Evolutionary conservation across 2,888 invertebrate genomes (phyloP).

Genomic region (Stictocephala bisonia): DNA sequence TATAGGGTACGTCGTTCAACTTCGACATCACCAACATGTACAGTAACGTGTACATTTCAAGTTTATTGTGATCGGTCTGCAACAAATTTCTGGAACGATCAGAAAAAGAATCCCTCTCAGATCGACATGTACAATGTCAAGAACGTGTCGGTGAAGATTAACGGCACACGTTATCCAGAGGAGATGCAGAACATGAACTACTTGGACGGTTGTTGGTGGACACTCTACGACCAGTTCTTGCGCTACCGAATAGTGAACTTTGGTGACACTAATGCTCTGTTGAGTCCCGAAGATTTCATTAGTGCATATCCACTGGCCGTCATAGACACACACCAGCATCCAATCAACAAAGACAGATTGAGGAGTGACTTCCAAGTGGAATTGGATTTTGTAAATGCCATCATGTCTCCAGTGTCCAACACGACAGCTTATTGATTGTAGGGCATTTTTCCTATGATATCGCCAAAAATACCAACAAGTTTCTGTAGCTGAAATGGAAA

Average conservation of each 20-base stretch:
- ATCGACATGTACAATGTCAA: conserved; percentile 4
- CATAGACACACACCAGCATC: conserved; percentile 10
- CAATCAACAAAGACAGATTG: neutral
- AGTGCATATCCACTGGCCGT: conserved; percentile 5
- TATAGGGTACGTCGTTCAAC: neutral
- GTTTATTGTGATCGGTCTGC: conserved; percentile 8
- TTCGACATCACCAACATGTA: conserved; percentile 14
- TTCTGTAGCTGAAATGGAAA: no score
- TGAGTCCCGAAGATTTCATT: neutral
- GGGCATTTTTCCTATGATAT: no score
- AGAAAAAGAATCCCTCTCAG: neutral
- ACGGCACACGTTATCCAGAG: conserved; percentile 1
- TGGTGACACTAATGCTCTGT: neutral
- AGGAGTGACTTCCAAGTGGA: conserved; percentile 12
- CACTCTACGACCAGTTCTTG: conserved; percentile 15
- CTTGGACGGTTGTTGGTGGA: neutral
- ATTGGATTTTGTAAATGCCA: neutral
- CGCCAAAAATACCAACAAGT: no score
- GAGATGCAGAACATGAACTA: neutral
- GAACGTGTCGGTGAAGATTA: conserved; percentile 10
- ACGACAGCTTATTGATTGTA: no score
- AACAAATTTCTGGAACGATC: neutral
- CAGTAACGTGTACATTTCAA: conserved; percentile 14
- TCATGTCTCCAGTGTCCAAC: no score
- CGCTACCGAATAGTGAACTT: neutral